phyloP scores from a whole-genome alignment of 2,113 vertebrate species.

The Benitochromis conjunctus region DNA sequence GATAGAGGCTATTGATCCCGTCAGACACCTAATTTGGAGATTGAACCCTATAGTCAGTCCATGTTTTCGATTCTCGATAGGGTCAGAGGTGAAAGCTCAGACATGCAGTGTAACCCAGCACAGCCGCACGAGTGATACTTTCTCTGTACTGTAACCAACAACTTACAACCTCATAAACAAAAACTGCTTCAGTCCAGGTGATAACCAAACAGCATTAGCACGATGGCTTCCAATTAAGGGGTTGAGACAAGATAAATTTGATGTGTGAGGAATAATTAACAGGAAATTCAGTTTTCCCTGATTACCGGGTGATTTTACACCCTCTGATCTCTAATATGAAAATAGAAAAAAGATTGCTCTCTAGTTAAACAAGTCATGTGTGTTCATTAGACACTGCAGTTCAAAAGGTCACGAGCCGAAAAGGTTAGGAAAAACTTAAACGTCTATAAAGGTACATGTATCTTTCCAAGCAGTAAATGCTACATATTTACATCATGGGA shows the following conservation, averaged over 20 bases:
- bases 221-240: background rate
- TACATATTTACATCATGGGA: background rate
- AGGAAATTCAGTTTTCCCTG: background rate
- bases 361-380: background rate
- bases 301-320: background rate
- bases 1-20: slow-evolving; percentile 1
- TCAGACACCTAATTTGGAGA: slow-evolving; percentile 2
- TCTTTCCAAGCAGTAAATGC: background rate
- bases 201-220: background rate
- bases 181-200: background rate
- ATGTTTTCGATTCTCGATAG: background rate
- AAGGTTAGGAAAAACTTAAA: background rate
- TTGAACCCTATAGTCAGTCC: background rate
- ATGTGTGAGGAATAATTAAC: background rate
- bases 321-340: background rate
- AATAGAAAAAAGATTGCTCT: background rate
- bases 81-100: slow-evolving; percentile 32
- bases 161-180: background rate
- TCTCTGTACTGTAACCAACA: background rate
- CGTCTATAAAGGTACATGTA: background rate
- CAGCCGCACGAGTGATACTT: background rate
- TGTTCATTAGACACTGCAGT: background rate
- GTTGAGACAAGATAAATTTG: background rate
- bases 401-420: background rate
- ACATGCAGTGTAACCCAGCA: background rate